These are phyloP conservation scores for Stenichneumon culpator DNA, from an alignment of 2,888 invertebrate genomes.

Conservation along the genomic window DNA sequence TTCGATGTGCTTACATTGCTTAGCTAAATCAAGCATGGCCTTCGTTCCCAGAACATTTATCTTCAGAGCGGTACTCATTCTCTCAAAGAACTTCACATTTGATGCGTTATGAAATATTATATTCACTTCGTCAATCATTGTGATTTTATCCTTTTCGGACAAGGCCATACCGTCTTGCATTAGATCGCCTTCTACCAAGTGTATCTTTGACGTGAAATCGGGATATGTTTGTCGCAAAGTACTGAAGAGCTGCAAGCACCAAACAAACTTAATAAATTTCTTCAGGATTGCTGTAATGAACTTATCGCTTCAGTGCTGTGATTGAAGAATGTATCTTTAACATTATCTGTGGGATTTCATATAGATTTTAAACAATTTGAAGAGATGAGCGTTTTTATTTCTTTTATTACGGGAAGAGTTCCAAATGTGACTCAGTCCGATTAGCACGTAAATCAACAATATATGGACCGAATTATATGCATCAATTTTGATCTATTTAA, in stretches of 20 bases:
- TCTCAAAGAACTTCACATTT: slow-evolving; percentile 54
- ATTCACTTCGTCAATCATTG: slow-evolving; percentile 43
- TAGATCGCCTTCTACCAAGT: slow-evolving; percentile 51
- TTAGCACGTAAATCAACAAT: too few species aligned
- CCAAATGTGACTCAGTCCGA: too few species aligned
- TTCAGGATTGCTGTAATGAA: not conserved
- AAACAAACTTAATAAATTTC: not conserved
- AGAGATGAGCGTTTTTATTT: too few species aligned
- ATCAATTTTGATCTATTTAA: too few species aligned
- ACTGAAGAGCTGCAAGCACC: slow-evolving; percentile 54
- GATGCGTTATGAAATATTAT: slow-evolving; percentile 61
- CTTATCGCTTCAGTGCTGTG: too few species aligned
- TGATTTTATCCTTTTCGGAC: slow-evolving; percentile 27
- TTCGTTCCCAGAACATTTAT: slow-evolving; percentile 54
- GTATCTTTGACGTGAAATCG: slow-evolving; percentile 38
- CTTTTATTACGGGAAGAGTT: too few species aligned
- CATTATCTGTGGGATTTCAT: too few species aligned
- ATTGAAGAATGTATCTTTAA: too few species aligned
- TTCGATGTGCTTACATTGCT: slow-evolving; percentile 42
- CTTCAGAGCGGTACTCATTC: slow-evolving; percentile 4
- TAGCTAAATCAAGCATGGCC: slow-evolving; percentile 48
- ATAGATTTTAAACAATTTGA: too few species aligned
- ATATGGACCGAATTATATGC: too few species aligned
- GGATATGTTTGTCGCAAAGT: slow-evolving; percentile 25
- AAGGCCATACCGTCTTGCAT: too few species aligned